Percentiles rank a stretch among this genome's conserved stretches.
These are phyloP conservation scores for Madoqua kirkii DNA, from an alignment of 2,113 vertebrate genomes.

Conservation along the genomic window DNA sequence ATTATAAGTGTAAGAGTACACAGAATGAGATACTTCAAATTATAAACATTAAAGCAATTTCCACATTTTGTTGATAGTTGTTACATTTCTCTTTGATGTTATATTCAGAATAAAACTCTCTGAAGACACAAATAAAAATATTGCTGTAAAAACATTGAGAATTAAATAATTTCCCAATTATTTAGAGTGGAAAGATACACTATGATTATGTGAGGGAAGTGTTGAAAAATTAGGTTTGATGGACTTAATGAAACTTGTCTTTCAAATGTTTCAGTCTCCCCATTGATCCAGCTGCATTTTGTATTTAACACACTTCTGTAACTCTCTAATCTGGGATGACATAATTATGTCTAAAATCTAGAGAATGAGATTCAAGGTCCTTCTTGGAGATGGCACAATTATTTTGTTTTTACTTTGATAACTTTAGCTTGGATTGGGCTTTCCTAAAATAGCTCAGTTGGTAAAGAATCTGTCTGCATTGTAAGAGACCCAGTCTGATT, in stretches of 20 bases:
- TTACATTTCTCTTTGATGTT: neutral
- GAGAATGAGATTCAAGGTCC: neutral
- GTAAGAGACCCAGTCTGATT: fast-evolving
- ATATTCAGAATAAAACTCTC: neutral
- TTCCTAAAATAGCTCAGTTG: neutral
- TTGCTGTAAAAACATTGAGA: neutral
- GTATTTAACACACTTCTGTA: neutral
- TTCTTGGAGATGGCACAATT: neutral
- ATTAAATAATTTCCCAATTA: neutral
- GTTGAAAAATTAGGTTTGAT: neutral
- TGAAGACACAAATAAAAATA: neutral
- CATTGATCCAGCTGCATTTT: neutral
- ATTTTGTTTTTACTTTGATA: neutral
- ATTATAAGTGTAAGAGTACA: neutral
- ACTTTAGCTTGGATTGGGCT: neutral
- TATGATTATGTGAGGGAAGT: neutral
- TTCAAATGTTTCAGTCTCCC: neutral
- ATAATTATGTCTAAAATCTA: neutral
- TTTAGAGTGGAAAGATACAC: neutral
- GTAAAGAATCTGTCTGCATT: neutral
- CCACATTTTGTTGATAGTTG: neutral
- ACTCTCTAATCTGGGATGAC: neutral
- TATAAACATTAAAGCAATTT: constrained; percentile 14
- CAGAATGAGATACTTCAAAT: neutral
- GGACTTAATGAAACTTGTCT: neutral